phyloP scores from a whole-genome alignment of 2,888 invertebrate species.

The Cephus sareptanus region DNA sequence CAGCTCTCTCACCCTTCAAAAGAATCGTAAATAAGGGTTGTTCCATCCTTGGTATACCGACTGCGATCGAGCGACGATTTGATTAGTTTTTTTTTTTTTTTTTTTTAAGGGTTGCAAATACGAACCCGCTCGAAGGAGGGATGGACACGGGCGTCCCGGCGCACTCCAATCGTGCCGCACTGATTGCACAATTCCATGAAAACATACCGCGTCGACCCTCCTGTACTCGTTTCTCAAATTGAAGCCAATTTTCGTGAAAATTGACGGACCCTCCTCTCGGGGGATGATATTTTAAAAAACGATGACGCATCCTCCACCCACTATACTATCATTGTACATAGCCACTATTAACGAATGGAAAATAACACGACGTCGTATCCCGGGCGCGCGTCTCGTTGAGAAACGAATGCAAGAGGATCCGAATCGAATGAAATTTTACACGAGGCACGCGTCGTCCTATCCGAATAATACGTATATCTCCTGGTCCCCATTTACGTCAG shows the following conservation, averaged over 20 bases:
- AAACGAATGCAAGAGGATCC: not conserved
- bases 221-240: constrained; percentile 4
- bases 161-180: constrained; percentile 23
- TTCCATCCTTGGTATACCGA: constrained; percentile 33
- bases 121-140: not conserved
- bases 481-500: not conserved
- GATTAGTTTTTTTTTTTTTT: constrained; percentile 40
- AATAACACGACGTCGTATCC: not conserved
- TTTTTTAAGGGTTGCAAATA: not conserved
- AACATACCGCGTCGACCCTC: constrained; percentile 3
- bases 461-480: not conserved
- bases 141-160: not conserved
- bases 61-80: constrained; percentile 52
- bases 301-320: not conserved
- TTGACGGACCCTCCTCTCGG: not conserved
- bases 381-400: not conserved
- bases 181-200: constrained; percentile 28
- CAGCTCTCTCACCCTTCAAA: constrained; percentile 34
- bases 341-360: not conserved
- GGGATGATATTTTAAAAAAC: not conserved
- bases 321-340: not conserved
- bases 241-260: not conserved
- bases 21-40: constrained; percentile 55
- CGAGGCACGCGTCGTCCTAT: not conserved
- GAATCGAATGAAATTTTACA: not conserved